Evolutionary conservation across 1,140 invertebrate species (phyloP), one percentile per base, ranked within the genome.

Genomic region (Heterodera schachtii): DNA sequence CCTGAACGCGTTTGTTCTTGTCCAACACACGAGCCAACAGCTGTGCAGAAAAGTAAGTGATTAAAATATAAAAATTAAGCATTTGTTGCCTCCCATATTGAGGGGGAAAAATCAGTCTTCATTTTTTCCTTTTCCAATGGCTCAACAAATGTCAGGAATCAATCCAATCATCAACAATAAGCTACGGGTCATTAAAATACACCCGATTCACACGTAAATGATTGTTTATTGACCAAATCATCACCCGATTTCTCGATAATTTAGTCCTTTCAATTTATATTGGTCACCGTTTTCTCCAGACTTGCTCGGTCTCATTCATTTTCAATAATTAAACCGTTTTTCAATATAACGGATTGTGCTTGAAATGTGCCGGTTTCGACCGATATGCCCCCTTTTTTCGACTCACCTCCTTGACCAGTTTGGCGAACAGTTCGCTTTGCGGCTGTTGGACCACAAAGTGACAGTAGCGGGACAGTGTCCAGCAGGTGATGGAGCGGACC

Each of bases 401-500:
- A 52, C 31, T 60, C 31, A 78, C 92, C 93, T 98, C 96, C 77
- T 94, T 95, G 94, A 99, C 96, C 52, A 98, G 91, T 9, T 95
- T 95, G 88, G 97, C 95, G 64, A 99, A 93, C 91, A 96, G 97
- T 41, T 93, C 92, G 82, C 98, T 95, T 88, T 98, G 96, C 5
- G 95, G 94, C 89, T 98, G 96, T 71, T 90, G 84, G 9, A 98
- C 96, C 31, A 99, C 96, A 96, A 96, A 99, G 90, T 98, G 95
- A 21, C 96, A 95, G 91, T 99, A 99, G 74, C 97, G 93, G 84
- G 95, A 97, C 3, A 99, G 91, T 0, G 97, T 99, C 97, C 97
- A 99, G 90, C 97, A 99, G 2, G 97, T 98, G 85, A 99, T 99
- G 47, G 96, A 96, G 73, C 97, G 92, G 67, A 99, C 96, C 41